A percentile compares a stretch with the other conserved stretches of the same genome.
Conservation (phyloP, 1,140 invertebrate genomes). For the Ips typographus region DNA sequence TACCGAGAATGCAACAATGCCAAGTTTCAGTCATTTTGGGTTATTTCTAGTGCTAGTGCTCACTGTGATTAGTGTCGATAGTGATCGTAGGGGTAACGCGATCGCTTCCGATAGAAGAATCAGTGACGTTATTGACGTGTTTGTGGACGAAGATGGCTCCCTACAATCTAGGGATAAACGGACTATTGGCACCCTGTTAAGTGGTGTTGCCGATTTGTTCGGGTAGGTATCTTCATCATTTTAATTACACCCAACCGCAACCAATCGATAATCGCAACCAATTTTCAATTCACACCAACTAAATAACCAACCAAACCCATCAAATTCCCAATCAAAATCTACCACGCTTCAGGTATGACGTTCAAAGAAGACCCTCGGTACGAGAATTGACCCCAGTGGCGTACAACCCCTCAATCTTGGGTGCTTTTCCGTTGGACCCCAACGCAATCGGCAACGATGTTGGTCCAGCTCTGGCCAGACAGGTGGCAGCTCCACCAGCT, state of each 20-base stretch:
- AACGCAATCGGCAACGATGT: conserved; percentile 1
- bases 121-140: conserved; percentile 12
- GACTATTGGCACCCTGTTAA: conserved; percentile 31
- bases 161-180: conserved; percentile 31
- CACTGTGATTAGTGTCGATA: conserved; percentile 24
- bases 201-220: conserved; percentile 30
- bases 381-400: conserved; percentile 6
- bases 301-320: background rate
- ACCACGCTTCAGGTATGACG: conserved; percentile 33
- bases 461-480: conserved; percentile 19
- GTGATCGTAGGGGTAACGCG: background rate
- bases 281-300: too few species aligned
- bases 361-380: conserved; percentile 33
- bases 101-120: background rate
- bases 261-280: too few species aligned
- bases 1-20: conserved; percentile 22
- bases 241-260: too few species aligned
- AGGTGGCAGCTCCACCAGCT: conserved; percentile 26
- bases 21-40: conserved; percentile 10
- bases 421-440: conserved; percentile 12
- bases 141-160: conserved; percentile 14
- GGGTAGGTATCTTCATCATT: conserved; percentile 20
- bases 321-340: conserved; percentile 16
- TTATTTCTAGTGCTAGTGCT: conserved; percentile 25
- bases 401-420: conserved; percentile 10